Evolutionary conservation across 2,113 vertebrate genomes (phyloP), one percentile per base, ranked within the genome.

Genomic region (Pluvialis apricaria): DNA sequence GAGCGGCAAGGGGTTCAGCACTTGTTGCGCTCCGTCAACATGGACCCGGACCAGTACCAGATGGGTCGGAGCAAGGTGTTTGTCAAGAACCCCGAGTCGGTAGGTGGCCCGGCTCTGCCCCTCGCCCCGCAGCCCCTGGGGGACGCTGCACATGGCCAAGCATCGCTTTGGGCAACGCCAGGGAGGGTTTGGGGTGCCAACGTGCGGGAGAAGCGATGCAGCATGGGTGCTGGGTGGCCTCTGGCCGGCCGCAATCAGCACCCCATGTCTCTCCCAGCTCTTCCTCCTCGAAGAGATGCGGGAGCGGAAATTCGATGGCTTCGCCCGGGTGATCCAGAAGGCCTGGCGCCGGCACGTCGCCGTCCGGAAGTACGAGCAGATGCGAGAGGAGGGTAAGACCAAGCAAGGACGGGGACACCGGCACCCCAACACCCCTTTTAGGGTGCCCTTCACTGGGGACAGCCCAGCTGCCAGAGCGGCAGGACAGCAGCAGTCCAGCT

Each of bases 211-310:
- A 60, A 77, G 82, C 0, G 28, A n/a, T 15, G 36, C 26, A 55
- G 60, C 68, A 21, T 1, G 2, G 36, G 32, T 16, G 22, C 13
- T 49, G 9, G 40, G 40, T 5, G 15, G 10, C 6, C 34, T n/a
- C 62, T 52, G 65, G 42, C 17, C 1, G 0, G 24, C 44, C 0
- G 0, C 13, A 18, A 72, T 93, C 79, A 92, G 49, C 36, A 6
- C 26, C 15, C 36, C 3, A 0, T 38, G 57, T 64, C 34, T 32
- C 40, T 36, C 16, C 6, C 91, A 99, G 99, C 98, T 99, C n/a
- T 99, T 99, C 96, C 98, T 99, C 19, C 97, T 99, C 4, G 99
- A 99, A 93, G 99, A 99, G 96, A 99, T 99, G 99, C 92, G 99
- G 68, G 99, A 99, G 73, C 98, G 99, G 54, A 99, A 99, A 95